These are phyloP conservation scores for Probaryconus sp. DNA, from an alignment of 1,140 invertebrate species.

Conservation along the genomic window DNA sequence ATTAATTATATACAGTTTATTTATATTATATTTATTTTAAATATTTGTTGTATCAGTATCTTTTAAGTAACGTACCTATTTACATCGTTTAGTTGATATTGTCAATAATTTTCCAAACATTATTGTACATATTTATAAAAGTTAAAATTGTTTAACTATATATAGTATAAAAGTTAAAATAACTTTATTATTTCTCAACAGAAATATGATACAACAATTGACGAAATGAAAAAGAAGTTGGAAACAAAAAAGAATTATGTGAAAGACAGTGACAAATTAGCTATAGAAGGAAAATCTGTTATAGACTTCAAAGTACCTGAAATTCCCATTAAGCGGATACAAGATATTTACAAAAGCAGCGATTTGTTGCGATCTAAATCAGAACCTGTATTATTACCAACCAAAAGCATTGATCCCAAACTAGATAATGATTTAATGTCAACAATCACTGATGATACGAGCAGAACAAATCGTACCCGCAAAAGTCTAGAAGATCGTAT, in stretches of 20 bases:
- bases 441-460: conserved; percentile 6
- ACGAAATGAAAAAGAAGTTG: conserved; percentile 76
- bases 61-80: no score
- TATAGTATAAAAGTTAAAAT: neutral
- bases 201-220: conserved; percentile 76
- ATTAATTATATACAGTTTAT: no score
- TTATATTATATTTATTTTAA: no score
- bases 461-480: neutral
- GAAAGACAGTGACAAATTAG: conserved; percentile 72
- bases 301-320: conserved; percentile 76
- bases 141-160: conserved; percentile 2
- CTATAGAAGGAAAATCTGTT: conserved; percentile 72
- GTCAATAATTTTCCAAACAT: no score
- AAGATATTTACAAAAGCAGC: conserved; percentile 73
- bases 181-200: conserved; percentile 33
- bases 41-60: no score
- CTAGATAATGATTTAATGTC: conserved; percentile 1
- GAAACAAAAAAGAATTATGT: conserved; percentile 67
- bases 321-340: conserved; percentile 73
- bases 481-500: conserved; percentile 18
- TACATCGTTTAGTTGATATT: no score
- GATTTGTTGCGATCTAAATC: conserved; percentile 73
- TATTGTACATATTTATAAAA: neutral
- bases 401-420: conserved; percentile 32
- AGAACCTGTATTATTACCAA: conserved; percentile 68